Conservation (phyloP, 1,140 invertebrate genomes). For the Psilanteris sp. region DNA sequence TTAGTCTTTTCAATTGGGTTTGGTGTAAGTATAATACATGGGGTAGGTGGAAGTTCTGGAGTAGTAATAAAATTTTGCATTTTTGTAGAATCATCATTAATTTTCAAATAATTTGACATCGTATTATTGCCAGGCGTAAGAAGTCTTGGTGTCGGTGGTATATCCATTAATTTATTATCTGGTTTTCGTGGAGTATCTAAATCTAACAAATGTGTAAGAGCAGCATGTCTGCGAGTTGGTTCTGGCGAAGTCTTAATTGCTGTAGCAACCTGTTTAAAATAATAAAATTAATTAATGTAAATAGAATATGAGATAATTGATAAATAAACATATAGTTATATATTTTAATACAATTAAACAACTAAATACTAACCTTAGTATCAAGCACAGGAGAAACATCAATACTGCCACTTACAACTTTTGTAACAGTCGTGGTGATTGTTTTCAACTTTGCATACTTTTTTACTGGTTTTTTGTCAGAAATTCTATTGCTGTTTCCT, state of each 20-base stretch:
- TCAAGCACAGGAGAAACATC: slow-evolving; percentile 25
- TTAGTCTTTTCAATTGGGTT: slow-evolving; percentile 60
- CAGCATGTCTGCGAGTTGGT: slow-evolving; percentile 18
- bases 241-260: slow-evolving; percentile 52
- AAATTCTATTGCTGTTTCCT: too few species aligned
- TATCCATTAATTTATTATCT: slow-evolving; percentile 48
- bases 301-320: too few species aligned
- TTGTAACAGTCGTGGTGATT: slow-evolving; percentile 61
- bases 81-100: slow-evolving; percentile 65
- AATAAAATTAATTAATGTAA: too few species aligned
- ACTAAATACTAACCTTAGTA: slow-evolving; percentile 35
- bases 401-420: slow-evolving; percentile 18
- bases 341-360: too few species aligned
- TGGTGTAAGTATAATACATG: slow-evolving; percentile 71
- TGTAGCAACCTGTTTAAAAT: slow-evolving; percentile 19
- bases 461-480: slow-evolving; percentile 66
- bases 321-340: too few species aligned
- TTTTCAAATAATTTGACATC: slow-evolving; percentile 58
- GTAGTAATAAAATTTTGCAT: slow-evolving; percentile 71
- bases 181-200: slow-evolving; percentile 72
- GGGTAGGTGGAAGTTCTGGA: slow-evolving; percentile 75
- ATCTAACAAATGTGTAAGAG: slow-evolving; percentile 58
- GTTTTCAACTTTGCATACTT: slow-evolving; percentile 74
- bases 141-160: slow-evolving; percentile 75
- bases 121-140: slow-evolving; percentile 70